phyloP scores from a whole-genome alignment of 2,113 vertebrate species.

The Leucoraja erinaceus region DNA sequence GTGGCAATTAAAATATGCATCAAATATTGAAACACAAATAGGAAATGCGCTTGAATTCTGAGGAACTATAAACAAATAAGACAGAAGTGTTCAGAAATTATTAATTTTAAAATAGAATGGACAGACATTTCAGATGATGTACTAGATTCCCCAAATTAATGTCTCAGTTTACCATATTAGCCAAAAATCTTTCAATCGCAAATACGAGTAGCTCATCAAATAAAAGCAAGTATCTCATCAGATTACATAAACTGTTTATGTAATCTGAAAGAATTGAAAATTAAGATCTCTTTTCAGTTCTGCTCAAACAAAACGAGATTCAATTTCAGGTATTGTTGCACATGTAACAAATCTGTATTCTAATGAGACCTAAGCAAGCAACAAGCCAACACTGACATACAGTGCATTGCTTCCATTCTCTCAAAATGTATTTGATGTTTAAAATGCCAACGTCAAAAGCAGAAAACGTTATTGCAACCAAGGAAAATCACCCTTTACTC shows the following conservation, averaged over 20 bases:
- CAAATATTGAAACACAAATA: not conserved
- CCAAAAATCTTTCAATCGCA: slow-evolving; percentile 3
- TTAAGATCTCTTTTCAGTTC: not conserved
- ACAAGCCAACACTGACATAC: too few species aligned
- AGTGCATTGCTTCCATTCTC: too few species aligned
- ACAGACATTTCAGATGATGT: not conserved
- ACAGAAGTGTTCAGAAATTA: not conserved
- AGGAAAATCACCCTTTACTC: too few species aligned
- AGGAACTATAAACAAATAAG: not conserved
- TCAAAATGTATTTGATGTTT: too few species aligned
- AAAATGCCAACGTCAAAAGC: too few species aligned
- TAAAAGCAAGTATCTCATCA: not conserved
- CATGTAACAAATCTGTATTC: not conserved
- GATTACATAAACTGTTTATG: not conserved
- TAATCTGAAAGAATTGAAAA: not conserved
- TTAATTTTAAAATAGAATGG: not conserved
- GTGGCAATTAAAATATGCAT: too few species aligned
- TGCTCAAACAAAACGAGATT: not conserved
- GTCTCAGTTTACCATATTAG: not conserved
- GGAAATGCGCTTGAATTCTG: not conserved
- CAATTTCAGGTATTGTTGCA: not conserved
- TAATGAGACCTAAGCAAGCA: not conserved
- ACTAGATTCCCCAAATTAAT: not conserved
- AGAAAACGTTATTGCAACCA: too few species aligned
- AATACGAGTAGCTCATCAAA: not conserved